These are phyloP conservation scores for Poecile montanus DNA, from an alignment of 2,797 vertebrate genomes.

Conservation along the genomic window DNA sequence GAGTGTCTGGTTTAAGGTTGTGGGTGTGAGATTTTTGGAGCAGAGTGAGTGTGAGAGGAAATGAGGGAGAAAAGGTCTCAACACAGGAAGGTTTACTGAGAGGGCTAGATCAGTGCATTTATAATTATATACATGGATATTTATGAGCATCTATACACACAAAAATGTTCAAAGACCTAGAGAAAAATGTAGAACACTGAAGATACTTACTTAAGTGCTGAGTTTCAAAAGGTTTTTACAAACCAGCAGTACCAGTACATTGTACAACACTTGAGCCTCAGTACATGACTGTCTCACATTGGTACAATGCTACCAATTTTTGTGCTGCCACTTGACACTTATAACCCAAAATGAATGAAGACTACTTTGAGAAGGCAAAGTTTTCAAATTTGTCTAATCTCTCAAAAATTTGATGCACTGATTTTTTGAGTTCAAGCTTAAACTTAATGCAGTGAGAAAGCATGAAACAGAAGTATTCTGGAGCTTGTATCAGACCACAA, in stretches of 20 bases:
- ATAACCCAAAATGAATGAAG: neutral
- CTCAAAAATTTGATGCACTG: neutral
- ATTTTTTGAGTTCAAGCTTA: neutral
- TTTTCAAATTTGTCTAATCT: neutral
- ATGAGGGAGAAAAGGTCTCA: neutral
- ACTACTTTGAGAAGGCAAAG: neutral
- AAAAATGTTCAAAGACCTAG: neutral
- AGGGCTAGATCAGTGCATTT: neutral
- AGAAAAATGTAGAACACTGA: neutral
- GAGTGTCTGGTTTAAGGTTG: neutral
- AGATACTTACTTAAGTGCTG: neutral
- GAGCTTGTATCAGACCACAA: neutral
- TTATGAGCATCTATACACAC: neutral
- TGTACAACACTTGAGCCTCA: neutral
- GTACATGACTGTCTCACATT: too few relatives aligned
- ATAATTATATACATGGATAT: neutral
- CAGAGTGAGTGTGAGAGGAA: fast-evolving
- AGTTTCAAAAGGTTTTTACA: neutral
- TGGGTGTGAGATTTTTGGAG: neutral
- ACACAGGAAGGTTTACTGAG: neutral
- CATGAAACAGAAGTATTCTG: neutral
- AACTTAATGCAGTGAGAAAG: neutral
- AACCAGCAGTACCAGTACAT: neutral
- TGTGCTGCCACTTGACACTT: neutral
- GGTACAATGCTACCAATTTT: neutral